A percentile compares a stretch with the other conserved stretches of the same genome.
These are phyloP conservation scores for Dasypogon diadema DNA, from an alignment of 2,888 invertebrate species.

Conservation along the genomic window DNA sequence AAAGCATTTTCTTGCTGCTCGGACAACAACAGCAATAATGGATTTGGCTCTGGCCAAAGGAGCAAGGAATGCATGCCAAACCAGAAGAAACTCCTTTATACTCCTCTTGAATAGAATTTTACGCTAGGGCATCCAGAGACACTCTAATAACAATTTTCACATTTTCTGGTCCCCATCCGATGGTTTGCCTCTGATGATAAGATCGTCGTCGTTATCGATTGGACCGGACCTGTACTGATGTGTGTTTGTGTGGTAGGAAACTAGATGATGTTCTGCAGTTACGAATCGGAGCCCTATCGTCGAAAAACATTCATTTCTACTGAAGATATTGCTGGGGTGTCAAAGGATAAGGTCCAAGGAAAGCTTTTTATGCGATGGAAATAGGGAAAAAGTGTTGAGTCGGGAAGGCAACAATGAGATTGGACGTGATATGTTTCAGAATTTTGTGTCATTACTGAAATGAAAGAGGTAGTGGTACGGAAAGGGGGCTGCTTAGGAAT, in stretches of 20 bases:
- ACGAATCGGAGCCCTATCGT: background rate
- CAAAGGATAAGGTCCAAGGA: background rate
- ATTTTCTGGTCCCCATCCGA: conserved; percentile 43
- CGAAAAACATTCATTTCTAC: conserved; percentile 10
- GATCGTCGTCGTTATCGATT: conserved; percentile 2
- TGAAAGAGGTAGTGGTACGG: too few species aligned
- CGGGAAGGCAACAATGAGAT: conserved; percentile 38
- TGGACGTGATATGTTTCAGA: conserved; percentile 51
- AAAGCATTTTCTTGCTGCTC: background rate
- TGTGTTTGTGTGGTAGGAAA: background rate
- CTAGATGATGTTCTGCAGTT: background rate
- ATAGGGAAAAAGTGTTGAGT: background rate
- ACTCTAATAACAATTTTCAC: conserved; percentile 54
- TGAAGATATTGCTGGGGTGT: background rate
- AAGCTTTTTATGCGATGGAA: background rate
- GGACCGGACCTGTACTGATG: background rate
- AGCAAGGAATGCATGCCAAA: conserved; percentile 20
- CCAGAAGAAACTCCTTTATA: conserved; percentile 11
- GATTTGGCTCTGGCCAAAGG: conserved; percentile 20
- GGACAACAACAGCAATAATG: conserved; percentile 3
- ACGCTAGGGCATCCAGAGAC: conserved; percentile 23
- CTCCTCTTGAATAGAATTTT: conserved; percentile 14
- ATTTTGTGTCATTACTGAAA: conserved; percentile 45
- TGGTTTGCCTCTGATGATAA: conserved; percentile 26
- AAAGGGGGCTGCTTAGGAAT: too few species aligned